A percentile compares a stretch with the other conserved stretches of the same genome.
phyloP scores from a whole-genome alignment of 2,113 vertebrate genomes.

The Gracilinanus agilis region DNA sequence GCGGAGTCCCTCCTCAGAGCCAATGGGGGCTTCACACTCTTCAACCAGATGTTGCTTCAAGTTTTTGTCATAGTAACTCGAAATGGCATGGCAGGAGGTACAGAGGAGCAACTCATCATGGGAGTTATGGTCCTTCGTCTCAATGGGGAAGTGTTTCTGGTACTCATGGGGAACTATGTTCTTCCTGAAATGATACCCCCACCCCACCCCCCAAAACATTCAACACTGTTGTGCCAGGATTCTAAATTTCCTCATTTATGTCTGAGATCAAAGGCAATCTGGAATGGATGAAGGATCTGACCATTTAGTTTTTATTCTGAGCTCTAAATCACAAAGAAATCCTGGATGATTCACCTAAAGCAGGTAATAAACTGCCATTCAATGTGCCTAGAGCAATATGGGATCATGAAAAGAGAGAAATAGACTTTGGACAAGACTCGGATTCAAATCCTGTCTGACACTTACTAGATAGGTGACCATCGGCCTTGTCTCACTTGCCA shows the following conservation, averaged over 20 bases:
- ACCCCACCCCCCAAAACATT: neutral
- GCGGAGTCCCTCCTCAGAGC: slow-evolving; percentile 93
- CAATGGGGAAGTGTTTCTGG: slow-evolving; percentile 94
- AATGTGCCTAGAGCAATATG: neutral
- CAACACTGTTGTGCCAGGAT: neutral
- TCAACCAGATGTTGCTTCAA: slow-evolving; percentile 94
- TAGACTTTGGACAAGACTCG: neutral
- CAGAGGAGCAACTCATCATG: slow-evolving; percentile 97
- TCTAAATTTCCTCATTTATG: neutral
- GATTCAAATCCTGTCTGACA: neutral
- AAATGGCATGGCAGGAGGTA: slow-evolving; percentile 95
- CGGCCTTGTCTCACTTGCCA: no score
- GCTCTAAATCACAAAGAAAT: neutral
- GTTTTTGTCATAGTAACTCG: slow-evolving; percentile 93
- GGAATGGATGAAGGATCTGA: neutral
- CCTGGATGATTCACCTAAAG: neutral
- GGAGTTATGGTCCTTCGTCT: slow-evolving; percentile 99
- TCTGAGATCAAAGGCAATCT: neutral
- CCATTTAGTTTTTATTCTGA: neutral
- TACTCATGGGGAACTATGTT: slow-evolving; percentile 98
- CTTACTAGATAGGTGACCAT: neutral
- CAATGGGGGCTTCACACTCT: slow-evolving; percentile 92
- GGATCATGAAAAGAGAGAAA: neutral
- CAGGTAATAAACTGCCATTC: neutral
- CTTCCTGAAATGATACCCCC: slow-evolving; percentile 87